Evolutionary conservation across 2,113 vertebrate genomes (phyloP).

Genomic region (Prionailurus bengalensis): DNA sequence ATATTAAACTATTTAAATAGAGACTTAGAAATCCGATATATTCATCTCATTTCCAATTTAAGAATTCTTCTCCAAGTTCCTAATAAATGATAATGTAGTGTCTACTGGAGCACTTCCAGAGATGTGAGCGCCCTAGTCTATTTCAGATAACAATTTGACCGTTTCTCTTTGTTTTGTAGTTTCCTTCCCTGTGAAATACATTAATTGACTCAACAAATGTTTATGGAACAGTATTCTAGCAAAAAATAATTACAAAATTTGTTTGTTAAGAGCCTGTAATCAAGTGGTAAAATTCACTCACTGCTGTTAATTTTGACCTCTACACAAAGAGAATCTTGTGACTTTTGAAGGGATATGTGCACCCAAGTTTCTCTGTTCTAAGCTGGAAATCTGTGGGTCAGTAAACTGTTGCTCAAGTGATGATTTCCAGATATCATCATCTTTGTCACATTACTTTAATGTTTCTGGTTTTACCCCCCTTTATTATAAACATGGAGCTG

Average conservation of each 20-base stretch:
- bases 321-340: neutral
- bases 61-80: neutral
- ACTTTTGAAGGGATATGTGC: neutral
- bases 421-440: neutral
- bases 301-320: neutral
- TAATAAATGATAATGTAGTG: neutral
- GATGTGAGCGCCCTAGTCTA: neutral
- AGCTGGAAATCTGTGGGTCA: neutral
- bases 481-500: neutral
- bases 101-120: neutral
- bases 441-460: neutral
- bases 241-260: neutral
- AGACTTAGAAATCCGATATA: neutral
- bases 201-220: conserved; percentile 2
- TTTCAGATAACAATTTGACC: neutral
- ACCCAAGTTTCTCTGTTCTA: neutral
- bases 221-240: neutral
- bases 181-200: neutral
- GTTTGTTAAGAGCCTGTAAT: neutral
- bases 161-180: neutral
- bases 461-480: neutral
- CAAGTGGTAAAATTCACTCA: neutral
- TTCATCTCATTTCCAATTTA: neutral
- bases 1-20: neutral
- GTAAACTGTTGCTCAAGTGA: neutral